Percentiles rank a stretch among this genome's conserved stretches.
Evolutionary conservation across 2,888 invertebrate species (phyloP).

Genomic region (Oscheius sp.): DNA sequence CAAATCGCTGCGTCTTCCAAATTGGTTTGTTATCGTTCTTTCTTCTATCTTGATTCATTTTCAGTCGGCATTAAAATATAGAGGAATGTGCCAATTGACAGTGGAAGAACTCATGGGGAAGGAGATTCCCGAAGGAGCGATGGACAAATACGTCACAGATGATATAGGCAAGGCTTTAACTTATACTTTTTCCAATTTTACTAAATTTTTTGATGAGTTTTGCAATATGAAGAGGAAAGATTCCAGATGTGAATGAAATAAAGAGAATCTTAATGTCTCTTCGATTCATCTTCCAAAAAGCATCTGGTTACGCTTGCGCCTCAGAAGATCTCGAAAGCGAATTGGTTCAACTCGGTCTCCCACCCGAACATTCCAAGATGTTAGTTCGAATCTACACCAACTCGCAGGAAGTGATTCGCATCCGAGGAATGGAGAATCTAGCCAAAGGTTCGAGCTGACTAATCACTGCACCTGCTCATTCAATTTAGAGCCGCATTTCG

Average conservation of each 20-base stretch:
- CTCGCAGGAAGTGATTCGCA: neutral
- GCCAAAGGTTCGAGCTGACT: neutral
- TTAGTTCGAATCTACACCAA: neutral
- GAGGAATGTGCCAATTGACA: conserved; percentile 17
- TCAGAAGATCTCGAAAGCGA: conserved; percentile 21
- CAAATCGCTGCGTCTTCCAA: conserved; percentile 55
- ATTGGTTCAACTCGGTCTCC: conserved; percentile 21
- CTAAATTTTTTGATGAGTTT: too few species aligned
- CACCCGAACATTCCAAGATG: conserved; percentile 30
- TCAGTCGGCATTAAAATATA: conserved; percentile 27
- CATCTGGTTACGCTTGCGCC: conserved; percentile 23
- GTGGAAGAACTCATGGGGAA: neutral
- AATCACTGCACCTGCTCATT: neutral
- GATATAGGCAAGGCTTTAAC: conserved; percentile 8
- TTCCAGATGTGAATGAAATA: conserved; percentile 4
- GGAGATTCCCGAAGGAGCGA: neutral
- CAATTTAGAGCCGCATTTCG: neutral
- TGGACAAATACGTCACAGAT: conserved; percentile 13
- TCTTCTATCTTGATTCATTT: too few species aligned
- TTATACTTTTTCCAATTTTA: too few species aligned
- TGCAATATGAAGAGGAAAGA: neutral
- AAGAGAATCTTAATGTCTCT: conserved; percentile 6
- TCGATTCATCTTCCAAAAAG: conserved; percentile 6
- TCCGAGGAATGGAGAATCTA: neutral
- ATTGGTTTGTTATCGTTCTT: conserved; percentile 37